phyloP scores from a whole-genome alignment of 2,888 invertebrate genomes.

The Heliconius ismenius region DNA sequence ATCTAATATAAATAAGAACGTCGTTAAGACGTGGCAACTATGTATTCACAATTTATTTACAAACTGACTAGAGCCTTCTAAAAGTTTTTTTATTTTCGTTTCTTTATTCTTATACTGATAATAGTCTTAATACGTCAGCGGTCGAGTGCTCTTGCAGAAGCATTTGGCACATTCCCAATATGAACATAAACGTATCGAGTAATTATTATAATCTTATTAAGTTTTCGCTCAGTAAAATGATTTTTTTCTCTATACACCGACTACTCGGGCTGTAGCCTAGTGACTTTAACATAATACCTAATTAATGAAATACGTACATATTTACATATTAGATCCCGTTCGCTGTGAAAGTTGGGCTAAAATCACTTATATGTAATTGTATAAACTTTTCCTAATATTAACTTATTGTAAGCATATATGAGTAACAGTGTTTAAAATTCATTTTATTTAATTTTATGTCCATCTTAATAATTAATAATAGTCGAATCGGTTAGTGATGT shows the following conservation, averaged over 20 bases:
- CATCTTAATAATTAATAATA: conserved; percentile 70
- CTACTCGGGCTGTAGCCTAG: conserved; percentile 43
- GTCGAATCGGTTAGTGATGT: conserved; percentile 72
- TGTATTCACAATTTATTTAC: conserved; percentile 81
- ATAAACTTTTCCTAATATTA: conserved; percentile 77
- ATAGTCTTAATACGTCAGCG: conserved; percentile 68
- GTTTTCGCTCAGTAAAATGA: conserved; percentile 56
- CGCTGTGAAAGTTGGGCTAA: conserved; percentile 64
- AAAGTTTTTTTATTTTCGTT: conserved; percentile 66
- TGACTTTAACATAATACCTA: conserved; percentile 57
- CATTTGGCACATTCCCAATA: conserved; percentile 80
- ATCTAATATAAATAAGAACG: conserved; percentile 77
- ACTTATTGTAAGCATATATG: conserved; percentile 77
- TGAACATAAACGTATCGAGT: conserved; percentile 59
- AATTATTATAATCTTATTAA: conserved; percentile 47
- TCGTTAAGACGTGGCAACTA: conserved; percentile 74
- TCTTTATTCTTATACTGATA: conserved; percentile 64
- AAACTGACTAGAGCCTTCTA: conserved; percentile 79
- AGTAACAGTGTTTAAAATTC: conserved; percentile 81
- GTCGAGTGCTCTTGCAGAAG: conserved; percentile 67
- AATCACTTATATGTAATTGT: conserved; percentile 72
- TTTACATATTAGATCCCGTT: conserved; percentile 60
- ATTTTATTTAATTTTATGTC: conserved; percentile 69
- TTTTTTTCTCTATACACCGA: conserved; percentile 50
- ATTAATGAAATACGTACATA: conserved; percentile 58